A percentile compares a stretch with the other conserved stretches of the same genome.
Evolutionary conservation across 2,888 invertebrate genomes (phyloP).

Genomic region (Himalopsyche tibetana): DNA sequence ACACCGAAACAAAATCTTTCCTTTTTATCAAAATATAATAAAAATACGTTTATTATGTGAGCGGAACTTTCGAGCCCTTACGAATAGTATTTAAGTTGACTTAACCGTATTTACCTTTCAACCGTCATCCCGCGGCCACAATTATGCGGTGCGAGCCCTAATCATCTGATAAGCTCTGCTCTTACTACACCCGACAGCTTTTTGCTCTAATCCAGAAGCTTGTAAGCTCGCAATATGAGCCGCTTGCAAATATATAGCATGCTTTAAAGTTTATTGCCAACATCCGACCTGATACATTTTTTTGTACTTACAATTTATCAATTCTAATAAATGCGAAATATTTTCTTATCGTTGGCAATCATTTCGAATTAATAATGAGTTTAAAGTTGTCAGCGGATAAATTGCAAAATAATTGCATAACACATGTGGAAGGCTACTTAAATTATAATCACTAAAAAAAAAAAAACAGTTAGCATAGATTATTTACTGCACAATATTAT

Average conservation of each 20-base stretch:
- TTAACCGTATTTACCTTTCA: not conserved
- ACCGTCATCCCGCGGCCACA: slow-evolving; percentile 46
- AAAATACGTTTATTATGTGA: too few species aligned
- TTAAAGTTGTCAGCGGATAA: too few species aligned
- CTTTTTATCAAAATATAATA: too few species aligned
- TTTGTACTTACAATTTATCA: not conserved
- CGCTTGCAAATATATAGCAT: slow-evolving; percentile 6
- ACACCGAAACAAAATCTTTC: too few species aligned
- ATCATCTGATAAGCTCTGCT: slow-evolving; percentile 54
- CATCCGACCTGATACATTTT: not conserved
- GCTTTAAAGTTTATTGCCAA: not conserved
- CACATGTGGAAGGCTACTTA: too few species aligned
- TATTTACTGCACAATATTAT: too few species aligned
- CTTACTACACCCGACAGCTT: slow-evolving; percentile 25
- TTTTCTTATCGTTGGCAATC: not conserved
- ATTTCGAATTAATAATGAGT: too few species aligned
- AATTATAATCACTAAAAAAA: too few species aligned
- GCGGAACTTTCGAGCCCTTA: too few species aligned
- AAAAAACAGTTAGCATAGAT: too few species aligned
- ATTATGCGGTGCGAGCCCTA: slow-evolving; percentile 52
- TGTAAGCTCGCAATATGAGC: slow-evolving; percentile 3
- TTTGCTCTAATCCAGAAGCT: slow-evolving; percentile 26
- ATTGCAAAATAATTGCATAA: too few species aligned
- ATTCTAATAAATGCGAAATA: not conserved
- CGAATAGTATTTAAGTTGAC: not conserved